Conservation (phyloP, 2,888 invertebrate genomes). For the Melolontha melolontha region DNA sequence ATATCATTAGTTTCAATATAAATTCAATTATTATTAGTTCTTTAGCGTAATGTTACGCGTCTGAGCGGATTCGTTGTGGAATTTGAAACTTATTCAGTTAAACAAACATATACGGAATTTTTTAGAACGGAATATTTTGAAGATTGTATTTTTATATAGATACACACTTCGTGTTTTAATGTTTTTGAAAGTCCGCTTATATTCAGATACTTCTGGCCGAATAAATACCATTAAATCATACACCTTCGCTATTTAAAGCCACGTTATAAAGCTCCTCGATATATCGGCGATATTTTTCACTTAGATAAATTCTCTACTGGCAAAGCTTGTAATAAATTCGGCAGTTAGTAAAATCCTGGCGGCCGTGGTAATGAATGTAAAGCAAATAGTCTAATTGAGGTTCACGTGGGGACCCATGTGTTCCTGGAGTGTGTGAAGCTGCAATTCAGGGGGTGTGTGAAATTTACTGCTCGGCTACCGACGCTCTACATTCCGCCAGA, state of each 20-base stretch:
- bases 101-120: too few species aligned
- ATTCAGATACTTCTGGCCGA: conserved; percentile 5
- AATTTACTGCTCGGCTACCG: conserved; percentile 56
- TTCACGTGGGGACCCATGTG: conserved; percentile 63
- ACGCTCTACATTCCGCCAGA: conserved; percentile 53
- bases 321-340: conserved; percentile 65
- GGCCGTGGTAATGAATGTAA: conserved; percentile 63
- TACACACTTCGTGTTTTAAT: too few species aligned
- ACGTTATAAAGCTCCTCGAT: conserved; percentile 55
- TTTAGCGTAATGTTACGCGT: too few species aligned
- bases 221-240: conserved; percentile 53
- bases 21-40: too few species aligned
- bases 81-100: too few species aligned
- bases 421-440: conserved; percentile 47
- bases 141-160: too few species aligned
- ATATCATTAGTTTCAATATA: too few species aligned
- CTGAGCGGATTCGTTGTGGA: too few species aligned
- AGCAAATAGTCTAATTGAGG: conserved; percentile 66
- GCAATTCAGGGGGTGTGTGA: conserved; percentile 48
- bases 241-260: conserved; percentile 47
- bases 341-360: conserved; percentile 65
- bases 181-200: conserved; percentile 12
- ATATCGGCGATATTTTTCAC: conserved; percentile 62
- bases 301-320: conserved; percentile 60
- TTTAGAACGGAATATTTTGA: too few species aligned